These are phyloP conservation scores for Palythoa caribaeorum DNA, from an alignment of 92 coral and sea anemone genomes.

Conservation along the genomic window DNA sequence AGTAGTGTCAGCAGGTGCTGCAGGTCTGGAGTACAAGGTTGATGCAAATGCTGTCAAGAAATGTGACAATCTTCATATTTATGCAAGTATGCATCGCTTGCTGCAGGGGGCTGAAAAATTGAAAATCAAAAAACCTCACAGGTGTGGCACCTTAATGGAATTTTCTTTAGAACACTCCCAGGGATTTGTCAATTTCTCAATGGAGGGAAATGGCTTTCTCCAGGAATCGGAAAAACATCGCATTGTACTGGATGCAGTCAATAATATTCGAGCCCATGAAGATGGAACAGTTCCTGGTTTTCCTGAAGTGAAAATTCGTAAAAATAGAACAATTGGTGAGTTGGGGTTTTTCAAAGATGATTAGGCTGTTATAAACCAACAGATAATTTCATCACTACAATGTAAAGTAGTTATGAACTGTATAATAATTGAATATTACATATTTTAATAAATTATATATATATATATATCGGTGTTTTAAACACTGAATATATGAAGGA, in stretches of 20 bases:
- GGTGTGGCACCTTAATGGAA: constrained; percentile 84
- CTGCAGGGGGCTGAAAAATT: constrained; percentile 90
- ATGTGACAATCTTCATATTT: constrained; percentile 90
- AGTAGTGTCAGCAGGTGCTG: constrained; percentile 84
- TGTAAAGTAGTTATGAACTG: too few relatives aligned
- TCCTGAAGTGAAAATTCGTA: constrained; percentile 74
- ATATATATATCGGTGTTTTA: too few relatives aligned
- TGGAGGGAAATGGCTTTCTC: constrained; percentile 81
- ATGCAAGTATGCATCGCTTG: constrained; percentile 80
- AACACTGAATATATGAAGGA: too few relatives aligned
- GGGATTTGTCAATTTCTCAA: constrained; percentile 76
- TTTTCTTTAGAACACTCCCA: constrained; percentile 72
- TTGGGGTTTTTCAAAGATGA: neutral
- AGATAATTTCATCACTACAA: neutral
- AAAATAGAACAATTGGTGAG: constrained; percentile 87
- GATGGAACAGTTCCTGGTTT: constrained; percentile 91
- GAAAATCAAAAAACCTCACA: constrained; percentile 78
- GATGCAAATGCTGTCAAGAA: constrained; percentile 82
- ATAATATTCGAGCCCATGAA: constrained; percentile 72
- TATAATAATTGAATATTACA: too few relatives aligned
- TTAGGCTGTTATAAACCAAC: neutral
- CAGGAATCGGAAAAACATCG: constrained; percentile 80
- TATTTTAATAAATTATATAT: too few relatives aligned
- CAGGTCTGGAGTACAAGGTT: constrained; percentile 78
- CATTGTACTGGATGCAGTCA: constrained; percentile 74